Evolutionary conservation across 2,113 vertebrate genomes (phyloP).

Genomic region (Butorides virescens): DNA sequence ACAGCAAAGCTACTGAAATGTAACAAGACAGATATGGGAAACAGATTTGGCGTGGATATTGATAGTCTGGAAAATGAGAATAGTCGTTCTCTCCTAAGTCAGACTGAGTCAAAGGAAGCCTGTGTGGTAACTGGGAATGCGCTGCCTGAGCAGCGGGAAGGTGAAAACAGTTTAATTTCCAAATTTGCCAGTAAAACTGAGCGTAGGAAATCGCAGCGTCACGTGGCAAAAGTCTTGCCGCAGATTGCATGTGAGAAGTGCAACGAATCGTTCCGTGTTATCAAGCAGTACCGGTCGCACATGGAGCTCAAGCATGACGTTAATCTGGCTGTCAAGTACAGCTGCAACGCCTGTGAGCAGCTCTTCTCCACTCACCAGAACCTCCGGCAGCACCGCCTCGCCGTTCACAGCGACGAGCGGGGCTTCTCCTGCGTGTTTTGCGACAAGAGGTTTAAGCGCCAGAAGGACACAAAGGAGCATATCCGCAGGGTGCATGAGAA

Average conservation of each 20-base stretch:
- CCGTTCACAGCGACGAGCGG: neutral
- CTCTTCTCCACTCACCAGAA: constrained; percentile 19
- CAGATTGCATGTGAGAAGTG: neutral
- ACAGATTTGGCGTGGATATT: rapidly evolving
- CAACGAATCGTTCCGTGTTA: neutral
- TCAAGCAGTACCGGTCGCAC: neutral
- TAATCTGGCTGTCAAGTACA: neutral
- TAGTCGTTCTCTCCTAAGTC: neutral
- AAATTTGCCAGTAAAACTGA: neutral
- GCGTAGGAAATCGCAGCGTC: neutral
- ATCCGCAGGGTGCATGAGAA: neutral
- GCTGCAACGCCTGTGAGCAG: constrained; percentile 6
- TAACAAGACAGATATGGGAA: neutral
- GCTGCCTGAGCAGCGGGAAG: neutral
- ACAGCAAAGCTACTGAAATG: neutral
- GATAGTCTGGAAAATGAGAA: neutral
- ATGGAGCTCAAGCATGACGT: neutral
- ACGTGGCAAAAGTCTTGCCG: neutral
- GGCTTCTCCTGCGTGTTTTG: constrained; percentile 13
- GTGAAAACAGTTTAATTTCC: neutral
- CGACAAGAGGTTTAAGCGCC: constrained; percentile 15
- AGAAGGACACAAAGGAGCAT: neutral
- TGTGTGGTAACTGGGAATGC: neutral
- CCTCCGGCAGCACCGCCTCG: constrained; percentile 20
- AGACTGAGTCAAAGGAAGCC: neutral